These are phyloP conservation scores for Ricordea florida DNA, from an alignment of 92 coral and sea anemone species.

Conservation along the genomic window DNA sequence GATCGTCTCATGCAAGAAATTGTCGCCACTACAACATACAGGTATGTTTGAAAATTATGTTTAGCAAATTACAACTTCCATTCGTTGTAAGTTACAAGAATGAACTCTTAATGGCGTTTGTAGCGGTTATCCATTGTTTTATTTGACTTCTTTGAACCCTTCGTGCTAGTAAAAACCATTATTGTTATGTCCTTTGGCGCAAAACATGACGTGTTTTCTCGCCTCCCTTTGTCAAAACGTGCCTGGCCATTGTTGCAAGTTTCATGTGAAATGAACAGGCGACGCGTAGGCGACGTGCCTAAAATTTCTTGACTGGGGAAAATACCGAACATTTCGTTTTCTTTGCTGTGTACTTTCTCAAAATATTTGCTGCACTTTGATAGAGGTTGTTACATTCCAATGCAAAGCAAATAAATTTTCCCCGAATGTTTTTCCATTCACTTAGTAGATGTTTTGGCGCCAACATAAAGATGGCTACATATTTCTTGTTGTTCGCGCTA, in stretches of 20 bases:
- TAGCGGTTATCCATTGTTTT: too few relatives aligned
- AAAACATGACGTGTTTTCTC: too few relatives aligned
- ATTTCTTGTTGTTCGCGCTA: background rate
- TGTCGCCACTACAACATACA: slow-evolving; percentile 93
- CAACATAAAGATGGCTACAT: background rate
- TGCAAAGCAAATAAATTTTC: too few relatives aligned
- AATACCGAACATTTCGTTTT: background rate
- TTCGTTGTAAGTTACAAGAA: background rate
- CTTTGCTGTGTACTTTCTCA: slow-evolving; percentile 9
- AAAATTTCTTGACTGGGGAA: background rate
- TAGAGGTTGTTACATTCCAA: background rate
- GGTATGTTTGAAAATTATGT: slow-evolving; percentile 58
- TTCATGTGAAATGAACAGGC: background rate
- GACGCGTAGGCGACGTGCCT: background rate
- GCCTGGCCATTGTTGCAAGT: background rate
- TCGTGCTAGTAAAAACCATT: too few relatives aligned
- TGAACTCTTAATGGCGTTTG: too few relatives aligned
- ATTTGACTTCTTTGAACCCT: too few relatives aligned
- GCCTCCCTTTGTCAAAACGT: too few relatives aligned
- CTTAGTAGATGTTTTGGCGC: background rate
- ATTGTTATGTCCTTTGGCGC: too few relatives aligned
- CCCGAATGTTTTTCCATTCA: too few relatives aligned
- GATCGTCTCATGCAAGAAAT: slow-evolving; percentile 97
- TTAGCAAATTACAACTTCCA: background rate
- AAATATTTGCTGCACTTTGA: slow-evolving; percentile 16